Percentiles rank a stretch among this genome's conserved stretches.
These are phyloP conservation scores for Cydia amplana DNA, from an alignment of 1,140 invertebrate species.

Conservation along the genomic window DNA sequence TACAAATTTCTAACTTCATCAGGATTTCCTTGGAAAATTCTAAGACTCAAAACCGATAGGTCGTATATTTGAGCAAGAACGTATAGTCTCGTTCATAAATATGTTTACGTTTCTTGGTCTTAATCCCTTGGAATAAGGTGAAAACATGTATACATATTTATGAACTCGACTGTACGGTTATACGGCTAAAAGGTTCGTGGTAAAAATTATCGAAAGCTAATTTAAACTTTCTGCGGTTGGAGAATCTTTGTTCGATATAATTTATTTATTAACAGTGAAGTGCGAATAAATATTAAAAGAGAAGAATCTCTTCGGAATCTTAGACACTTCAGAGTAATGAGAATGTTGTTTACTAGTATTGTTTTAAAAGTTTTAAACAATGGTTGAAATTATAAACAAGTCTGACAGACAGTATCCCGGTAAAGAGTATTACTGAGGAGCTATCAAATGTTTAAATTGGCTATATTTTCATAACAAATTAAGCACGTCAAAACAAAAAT, in stretches of 20 bases:
- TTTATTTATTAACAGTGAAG: conserved; percentile 19
- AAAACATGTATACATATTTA: too few species aligned
- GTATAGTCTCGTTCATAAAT: not conserved
- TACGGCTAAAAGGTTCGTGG: not conserved
- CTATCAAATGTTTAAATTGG: too few species aligned
- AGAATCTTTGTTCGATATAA: conserved; percentile 23
- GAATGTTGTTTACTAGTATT: not conserved
- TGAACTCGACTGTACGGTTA: too few species aligned
- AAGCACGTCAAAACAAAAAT: too few species aligned
- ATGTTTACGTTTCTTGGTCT: not conserved
- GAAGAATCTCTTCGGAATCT: not conserved
- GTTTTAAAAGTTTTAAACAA: not conserved
- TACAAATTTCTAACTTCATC: not conserved
- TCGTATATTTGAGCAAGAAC: not conserved
- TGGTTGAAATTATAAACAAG: too few species aligned
- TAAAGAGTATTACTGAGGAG: too few species aligned
- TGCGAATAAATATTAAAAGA: not conserved
- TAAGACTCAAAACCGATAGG: not conserved
- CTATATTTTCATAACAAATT: too few species aligned
- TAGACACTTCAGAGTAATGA: not conserved
- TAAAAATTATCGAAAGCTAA: conserved; percentile 36
- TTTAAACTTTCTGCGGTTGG: conserved; percentile 31
- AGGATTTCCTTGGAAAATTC: not conserved
- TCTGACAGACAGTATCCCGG: too few species aligned
- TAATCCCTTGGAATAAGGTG: too few species aligned